phyloP scores from a whole-genome alignment of 2,113 vertebrate species.

The Chitala chitala region DNA sequence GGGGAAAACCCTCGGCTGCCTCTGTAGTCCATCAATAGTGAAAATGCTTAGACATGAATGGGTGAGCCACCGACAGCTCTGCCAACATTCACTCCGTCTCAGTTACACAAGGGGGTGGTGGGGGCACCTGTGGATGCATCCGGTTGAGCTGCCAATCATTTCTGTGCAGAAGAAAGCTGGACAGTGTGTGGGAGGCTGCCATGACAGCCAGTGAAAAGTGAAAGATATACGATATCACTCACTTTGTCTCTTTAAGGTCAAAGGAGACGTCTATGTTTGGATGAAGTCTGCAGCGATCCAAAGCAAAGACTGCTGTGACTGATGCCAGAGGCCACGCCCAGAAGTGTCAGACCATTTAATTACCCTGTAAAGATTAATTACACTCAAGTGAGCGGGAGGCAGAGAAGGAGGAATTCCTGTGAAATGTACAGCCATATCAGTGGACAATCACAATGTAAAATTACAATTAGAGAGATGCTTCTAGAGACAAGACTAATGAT shows the following conservation, averaged over 20 bases:
- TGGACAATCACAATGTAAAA: not conserved
- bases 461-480: not conserved
- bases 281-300: too few relatives aligned
- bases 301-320: not conserved
- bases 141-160: not conserved
- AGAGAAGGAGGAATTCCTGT: not conserved
- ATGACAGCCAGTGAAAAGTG: not conserved
- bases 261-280: too few relatives aligned
- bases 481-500: not conserved
- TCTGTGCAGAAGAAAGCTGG: not conserved
- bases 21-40: constrained; percentile 6
- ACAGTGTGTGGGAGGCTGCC: not conserved
- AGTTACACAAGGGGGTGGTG: not conserved
- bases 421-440: not conserved
- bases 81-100: not conserved
- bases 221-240: too few relatives aligned
- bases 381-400: not conserved
- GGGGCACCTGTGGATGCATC: not conserved
- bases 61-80: not conserved
- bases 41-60: not conserved
- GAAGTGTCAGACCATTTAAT: not conserved
- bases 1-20: not conserved
- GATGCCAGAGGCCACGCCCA: not conserved
- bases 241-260: not conserved
- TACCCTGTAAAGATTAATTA: not conserved